phyloP scores from a whole-genome alignment of 1,140 invertebrate genomes.

The Tenebrio molitor region DNA sequence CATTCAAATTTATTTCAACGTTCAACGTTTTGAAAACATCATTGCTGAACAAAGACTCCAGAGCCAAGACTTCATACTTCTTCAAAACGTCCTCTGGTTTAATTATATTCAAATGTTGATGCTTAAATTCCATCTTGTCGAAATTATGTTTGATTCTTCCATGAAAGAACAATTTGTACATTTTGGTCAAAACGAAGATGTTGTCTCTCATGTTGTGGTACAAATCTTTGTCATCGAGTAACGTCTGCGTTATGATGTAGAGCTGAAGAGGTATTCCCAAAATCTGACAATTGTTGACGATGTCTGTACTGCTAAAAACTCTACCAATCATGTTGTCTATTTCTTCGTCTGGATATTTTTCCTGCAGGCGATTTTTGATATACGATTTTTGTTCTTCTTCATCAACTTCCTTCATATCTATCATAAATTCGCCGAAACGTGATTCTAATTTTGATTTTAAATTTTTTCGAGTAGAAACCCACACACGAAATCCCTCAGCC shows the following conservation, averaged over 20 bases:
- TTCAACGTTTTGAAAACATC: background rate
- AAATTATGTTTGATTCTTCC: background rate
- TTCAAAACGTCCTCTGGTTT: background rate
- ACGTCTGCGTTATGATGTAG: conserved; percentile 8
- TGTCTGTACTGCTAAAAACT: background rate
- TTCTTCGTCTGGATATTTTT: background rate
- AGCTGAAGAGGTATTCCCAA: conserved; percentile 15
- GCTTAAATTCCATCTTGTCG: background rate
- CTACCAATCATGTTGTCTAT: background rate
- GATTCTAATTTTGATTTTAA: background rate
- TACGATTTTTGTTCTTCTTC: background rate
- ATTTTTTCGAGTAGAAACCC: background rate
- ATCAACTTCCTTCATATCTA: background rate
- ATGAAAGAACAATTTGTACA: background rate
- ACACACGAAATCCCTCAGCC: background rate
- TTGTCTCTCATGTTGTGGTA: background rate
- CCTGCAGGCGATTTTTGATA: background rate
- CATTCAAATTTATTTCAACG: background rate
- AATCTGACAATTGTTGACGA: background rate
- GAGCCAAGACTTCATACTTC: background rate
- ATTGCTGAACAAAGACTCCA: background rate
- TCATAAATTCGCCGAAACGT: background rate
- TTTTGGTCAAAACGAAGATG: conserved; percentile 10
- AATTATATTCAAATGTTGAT: background rate
- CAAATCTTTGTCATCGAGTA: background rate